phyloP scores from a whole-genome alignment of 2,113 vertebrate species.

The Pituophis catenifer region DNA sequence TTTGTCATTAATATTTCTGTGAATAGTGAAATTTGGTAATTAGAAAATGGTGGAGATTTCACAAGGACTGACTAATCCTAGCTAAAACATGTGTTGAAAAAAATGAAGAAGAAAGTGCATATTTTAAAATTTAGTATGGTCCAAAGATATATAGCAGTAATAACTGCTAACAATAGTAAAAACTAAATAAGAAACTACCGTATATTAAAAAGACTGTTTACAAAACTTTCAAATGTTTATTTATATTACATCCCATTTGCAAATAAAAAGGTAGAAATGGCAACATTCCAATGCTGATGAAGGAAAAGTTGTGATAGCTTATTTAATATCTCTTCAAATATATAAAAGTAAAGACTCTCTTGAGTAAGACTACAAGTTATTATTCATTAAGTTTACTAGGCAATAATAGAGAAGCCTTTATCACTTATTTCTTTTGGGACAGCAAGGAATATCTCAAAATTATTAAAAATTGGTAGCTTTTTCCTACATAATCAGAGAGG shows the following conservation, averaged over 20 bases:
- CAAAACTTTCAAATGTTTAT: neutral
- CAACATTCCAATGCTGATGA: neutral
- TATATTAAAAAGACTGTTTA: neutral
- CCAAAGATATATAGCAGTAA: constrained; percentile 13
- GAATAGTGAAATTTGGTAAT: neutral
- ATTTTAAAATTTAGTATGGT: neutral
- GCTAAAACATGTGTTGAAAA: neutral
- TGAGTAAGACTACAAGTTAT: neutral
- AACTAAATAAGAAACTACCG: neutral
- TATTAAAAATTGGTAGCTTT: neutral
- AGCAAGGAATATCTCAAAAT: neutral
- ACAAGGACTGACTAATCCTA: neutral
- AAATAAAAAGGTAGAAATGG: neutral
- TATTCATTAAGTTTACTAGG: neutral
- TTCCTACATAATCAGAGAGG: neutral
- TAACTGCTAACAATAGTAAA: neutral
- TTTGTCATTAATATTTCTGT: neutral
- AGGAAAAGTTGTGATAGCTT: neutral
- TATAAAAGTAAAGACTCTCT: neutral
- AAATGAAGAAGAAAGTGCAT: neutral
- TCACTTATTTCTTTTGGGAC: neutral
- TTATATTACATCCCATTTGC: neutral
- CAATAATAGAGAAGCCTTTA: neutral
- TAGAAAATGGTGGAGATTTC: neutral
- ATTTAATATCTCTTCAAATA: neutral